Evolutionary conservation across 2,888 invertebrate species (phyloP).

Genomic region (Dicranocentrus wangi): DNA sequence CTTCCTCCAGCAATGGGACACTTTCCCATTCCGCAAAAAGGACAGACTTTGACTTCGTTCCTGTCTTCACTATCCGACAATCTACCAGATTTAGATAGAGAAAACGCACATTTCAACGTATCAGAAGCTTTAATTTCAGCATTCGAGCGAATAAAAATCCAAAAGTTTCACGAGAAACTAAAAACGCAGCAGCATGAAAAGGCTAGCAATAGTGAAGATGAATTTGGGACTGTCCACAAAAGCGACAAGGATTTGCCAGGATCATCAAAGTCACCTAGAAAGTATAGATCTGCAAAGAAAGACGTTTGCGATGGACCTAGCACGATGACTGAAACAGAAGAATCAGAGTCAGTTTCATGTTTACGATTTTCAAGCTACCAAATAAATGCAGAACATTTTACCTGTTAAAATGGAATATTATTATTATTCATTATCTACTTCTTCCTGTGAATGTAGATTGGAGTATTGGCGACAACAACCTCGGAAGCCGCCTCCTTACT

Average conservation of each 20-base stretch:
- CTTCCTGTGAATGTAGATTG: too few relatives aligned
- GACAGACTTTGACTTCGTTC: conserved; percentile 84
- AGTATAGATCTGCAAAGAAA: too few relatives aligned
- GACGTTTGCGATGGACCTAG: background rate
- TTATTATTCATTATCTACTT: too few relatives aligned
- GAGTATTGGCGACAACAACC: conserved; percentile 71
- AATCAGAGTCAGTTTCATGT: conserved; percentile 69
- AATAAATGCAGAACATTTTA: too few relatives aligned
- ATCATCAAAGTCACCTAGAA: conserved; percentile 30
- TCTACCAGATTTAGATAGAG: conserved; percentile 86
- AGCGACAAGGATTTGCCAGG: conserved; percentile 17
- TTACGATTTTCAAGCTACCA: too few relatives aligned
- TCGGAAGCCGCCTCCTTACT: conserved; percentile 66
- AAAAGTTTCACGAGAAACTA: conserved; percentile 70
- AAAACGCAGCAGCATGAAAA: conserved; percentile 74
- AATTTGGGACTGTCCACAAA: conserved; percentile 68
- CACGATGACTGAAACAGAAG: conserved; percentile 72
- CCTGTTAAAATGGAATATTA: background rate
- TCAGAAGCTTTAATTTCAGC: conserved; percentile 89
- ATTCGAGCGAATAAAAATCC: conserved; percentile 82
- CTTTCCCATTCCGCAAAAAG: conserved; percentile 80
- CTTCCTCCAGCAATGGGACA: conserved; percentile 79
- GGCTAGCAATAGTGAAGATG: conserved; percentile 72
- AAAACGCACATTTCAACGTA: conserved; percentile 90
- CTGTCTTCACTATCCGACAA: conserved; percentile 83